phyloP scores from a whole-genome alignment of 2,113 vertebrate genomes.

The Tachysurus vachellii region DNA sequence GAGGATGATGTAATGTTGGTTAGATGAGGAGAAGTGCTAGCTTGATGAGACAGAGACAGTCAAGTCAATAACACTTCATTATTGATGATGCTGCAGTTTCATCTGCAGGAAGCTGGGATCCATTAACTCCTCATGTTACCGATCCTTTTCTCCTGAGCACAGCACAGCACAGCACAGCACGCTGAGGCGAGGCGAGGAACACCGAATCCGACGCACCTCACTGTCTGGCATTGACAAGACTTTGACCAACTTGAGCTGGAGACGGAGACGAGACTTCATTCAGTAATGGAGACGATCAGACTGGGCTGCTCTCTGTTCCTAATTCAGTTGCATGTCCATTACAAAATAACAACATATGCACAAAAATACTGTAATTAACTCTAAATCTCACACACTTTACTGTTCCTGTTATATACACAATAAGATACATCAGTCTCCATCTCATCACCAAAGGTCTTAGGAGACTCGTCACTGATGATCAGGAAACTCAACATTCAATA shows the following conservation, averaged over 20 bases:
- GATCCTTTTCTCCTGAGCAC: constrained; percentile 56
- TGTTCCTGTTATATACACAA: too few species aligned
- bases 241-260: constrained; percentile 19
- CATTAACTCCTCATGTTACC: constrained; percentile 66
- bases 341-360: neutral
- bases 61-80: constrained; percentile 69
- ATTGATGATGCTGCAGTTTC: constrained; percentile 72
- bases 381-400: too few species aligned
- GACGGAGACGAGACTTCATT: constrained; percentile 34
- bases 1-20: constrained; percentile 26
- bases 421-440: too few species aligned
- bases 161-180: constrained; percentile 2
- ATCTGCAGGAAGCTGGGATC: constrained; percentile 66
- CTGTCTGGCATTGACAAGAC: constrained; percentile 31
- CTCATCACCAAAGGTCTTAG: too few species aligned
- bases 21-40: neutral
- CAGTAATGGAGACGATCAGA: constrained; percentile 8
- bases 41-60: constrained; percentile 22
- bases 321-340: constrained; percentile 5
- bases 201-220: constrained; percentile 10
- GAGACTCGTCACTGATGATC: too few species aligned
- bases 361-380: neutral
- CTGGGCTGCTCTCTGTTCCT: neutral
- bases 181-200: constrained; percentile 14
- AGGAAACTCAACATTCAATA: too few species aligned